These are phyloP conservation scores for Nymphalis c-album DNA, from an alignment of 2,888 invertebrate species.

Conservation along the genomic window DNA sequence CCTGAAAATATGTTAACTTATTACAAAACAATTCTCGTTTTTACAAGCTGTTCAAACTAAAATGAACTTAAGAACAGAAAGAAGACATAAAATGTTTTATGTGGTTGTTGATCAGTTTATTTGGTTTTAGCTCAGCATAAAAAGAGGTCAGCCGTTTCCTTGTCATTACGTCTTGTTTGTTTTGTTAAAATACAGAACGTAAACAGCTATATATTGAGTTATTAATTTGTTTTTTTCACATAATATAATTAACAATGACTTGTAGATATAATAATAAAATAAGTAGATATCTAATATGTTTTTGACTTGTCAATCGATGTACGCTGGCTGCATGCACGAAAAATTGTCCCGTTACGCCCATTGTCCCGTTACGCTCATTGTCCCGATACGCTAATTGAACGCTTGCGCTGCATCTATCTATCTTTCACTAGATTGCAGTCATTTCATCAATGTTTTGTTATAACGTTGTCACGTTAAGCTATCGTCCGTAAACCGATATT, in stretches of 20 bases:
- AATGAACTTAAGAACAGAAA: constrained; percentile 24
- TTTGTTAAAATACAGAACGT: constrained; percentile 21
- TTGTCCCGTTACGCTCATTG: no score
- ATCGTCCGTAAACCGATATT: no score
- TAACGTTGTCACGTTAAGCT: no score
- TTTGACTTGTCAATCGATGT: no score
- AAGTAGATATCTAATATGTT: no score
- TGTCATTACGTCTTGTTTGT: constrained; percentile 26
- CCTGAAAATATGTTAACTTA: background rate
- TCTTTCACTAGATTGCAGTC: no score
- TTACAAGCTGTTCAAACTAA: constrained; percentile 15
- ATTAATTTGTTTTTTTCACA: constrained; percentile 1
- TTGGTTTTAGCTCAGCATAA: constrained; percentile 30
- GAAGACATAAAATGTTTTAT: constrained; percentile 35
- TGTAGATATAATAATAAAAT: background rate
- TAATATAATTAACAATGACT: constrained; percentile 9
- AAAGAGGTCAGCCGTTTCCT: constrained; percentile 30
- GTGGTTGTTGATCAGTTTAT: constrained; percentile 30
- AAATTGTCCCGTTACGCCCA: no score
- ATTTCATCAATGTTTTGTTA: no score
- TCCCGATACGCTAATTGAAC: no score
- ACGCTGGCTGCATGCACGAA: no score
- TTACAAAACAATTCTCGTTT: background rate
- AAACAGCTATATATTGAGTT: constrained; percentile 22
- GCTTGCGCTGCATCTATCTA: no score